These are phyloP conservation scores for Calliopum simillimum DNA, from an alignment of 2,888 invertebrate genomes.

Conservation along the genomic window DNA sequence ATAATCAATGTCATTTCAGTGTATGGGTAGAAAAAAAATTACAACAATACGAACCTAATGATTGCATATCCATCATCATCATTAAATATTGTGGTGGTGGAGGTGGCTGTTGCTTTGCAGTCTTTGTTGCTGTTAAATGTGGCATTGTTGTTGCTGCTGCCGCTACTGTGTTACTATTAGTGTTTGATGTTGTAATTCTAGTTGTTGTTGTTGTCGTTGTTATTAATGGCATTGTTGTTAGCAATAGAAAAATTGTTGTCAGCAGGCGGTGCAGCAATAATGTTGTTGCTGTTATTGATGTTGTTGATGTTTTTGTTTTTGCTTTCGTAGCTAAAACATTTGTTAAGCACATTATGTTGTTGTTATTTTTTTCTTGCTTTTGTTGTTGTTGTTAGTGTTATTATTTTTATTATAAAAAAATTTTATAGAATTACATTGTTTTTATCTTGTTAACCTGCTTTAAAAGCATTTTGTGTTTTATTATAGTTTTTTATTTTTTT, in stretches of 20 bases:
- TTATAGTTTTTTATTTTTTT: not conserved
- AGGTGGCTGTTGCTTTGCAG: not conserved
- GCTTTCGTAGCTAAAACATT: constrained; percentile 34
- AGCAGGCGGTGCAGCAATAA: constrained; percentile 3
- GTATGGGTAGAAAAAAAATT: no score
- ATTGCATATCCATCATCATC: no score
- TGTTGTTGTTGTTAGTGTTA: constrained; percentile 7
- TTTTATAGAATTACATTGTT: constrained; percentile 24
- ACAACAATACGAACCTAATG: no score
- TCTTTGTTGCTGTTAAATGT: not conserved
- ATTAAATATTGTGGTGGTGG: not conserved
- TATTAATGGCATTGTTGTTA: constrained; percentile 18
- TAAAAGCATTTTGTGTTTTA: no score
- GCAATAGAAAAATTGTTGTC: not conserved
- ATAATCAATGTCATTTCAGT: no score
- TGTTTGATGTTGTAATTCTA: not conserved
- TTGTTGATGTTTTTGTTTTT: constrained; percentile 31
- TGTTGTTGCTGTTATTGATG: constrained; percentile 25
- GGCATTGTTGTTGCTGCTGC: not conserved
- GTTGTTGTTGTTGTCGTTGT: constrained; percentile 2
- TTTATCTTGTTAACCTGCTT: constrained; percentile 12
- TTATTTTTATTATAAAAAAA: not conserved
- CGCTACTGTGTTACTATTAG: not conserved
- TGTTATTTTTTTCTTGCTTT: not conserved
- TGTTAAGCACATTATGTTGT: constrained; percentile 29